Base-by-base conservation (phyloP, 2,888 invertebrate species). In the Endomychus coccineus region DNA sequence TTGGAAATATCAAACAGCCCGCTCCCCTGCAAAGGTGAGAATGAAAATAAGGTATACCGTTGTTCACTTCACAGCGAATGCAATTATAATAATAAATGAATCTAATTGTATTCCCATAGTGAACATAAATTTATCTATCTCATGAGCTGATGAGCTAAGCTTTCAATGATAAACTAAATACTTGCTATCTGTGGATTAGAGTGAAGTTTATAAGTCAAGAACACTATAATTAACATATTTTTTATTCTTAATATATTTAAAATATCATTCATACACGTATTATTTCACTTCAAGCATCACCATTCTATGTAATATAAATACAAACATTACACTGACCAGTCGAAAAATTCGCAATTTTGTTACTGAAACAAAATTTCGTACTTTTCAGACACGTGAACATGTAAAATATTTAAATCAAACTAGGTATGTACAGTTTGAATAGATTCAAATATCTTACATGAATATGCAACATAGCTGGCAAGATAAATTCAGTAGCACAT, bases 231-330 rank as follows among this genome's bases (percentile, higher is more conserved):
- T 13, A 9, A 21, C 23, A 19, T 43, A 44, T 44, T 46, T 48
- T 43, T 54, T 50, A 50, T 54, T 50, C 52, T 52, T 55, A 45
- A 43, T 55, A 54, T 56, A 57, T 52, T 56, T 58, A 57, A 58
- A 57, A 56, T 58, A 57, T 56, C 58, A 58, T 55, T 52, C 58
- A 53, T 51, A 54, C 57, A n/a, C n/a, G n/a, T n/a, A 46, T 46
- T 49, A 52, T 50, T 42, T 44, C 45, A 52, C 49, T 46, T 49
- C 51, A 56, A 55, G 53, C 54, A 50, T 48, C 50, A 46, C 51
- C 55, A 51, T 46, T 49, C n/a, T n/a, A n/a, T 52, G 46, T 49
- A 52, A 57, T 53, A 55, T 58, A 54, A 57, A 56, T 56, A 58
- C 55, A 58, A 49, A 51, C 46, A 53, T 43, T 51, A 53, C 53